A percentile compares a stretch with the other conserved stretches of the same genome.
phyloP scores from a whole-genome alignment of 2,797 vertebrate genomes.

The Halcyon badia region DNA sequence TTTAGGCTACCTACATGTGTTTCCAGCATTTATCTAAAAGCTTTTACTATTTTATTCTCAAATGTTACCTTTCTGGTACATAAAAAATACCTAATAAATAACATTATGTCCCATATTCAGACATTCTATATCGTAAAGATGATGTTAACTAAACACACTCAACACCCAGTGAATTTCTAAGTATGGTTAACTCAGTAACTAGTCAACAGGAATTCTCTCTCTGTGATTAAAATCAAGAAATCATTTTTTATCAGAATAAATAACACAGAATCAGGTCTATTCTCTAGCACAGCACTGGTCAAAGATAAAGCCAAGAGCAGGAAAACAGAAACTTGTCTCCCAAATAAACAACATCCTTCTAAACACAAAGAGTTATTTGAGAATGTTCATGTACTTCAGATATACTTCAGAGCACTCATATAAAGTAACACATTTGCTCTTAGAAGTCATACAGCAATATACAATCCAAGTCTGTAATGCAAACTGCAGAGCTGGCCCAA shows the following conservation, averaged over 20 bases:
- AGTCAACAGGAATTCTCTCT: background rate
- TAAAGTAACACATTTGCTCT: background rate
- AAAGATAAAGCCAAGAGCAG: background rate
- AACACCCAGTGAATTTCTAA: background rate
- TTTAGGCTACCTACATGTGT: background rate
- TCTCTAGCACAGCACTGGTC: background rate
- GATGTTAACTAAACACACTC: background rate
- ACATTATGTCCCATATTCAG: background rate
- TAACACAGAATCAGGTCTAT: background rate
- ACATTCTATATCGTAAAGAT: background rate
- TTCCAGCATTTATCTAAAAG: background rate
- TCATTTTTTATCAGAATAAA: background rate
- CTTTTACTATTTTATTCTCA: background rate
- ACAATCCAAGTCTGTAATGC: background rate
- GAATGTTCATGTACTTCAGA: background rate
- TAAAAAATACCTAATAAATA: background rate
- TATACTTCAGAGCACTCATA: background rate
- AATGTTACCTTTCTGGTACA: background rate
- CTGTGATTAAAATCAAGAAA: background rate
- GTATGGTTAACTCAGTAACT: background rate
- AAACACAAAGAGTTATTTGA: background rate
- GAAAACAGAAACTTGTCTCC: background rate
- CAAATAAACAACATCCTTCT: background rate
- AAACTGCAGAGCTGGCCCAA: background rate
- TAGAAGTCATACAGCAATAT: background rate